Evolutionary conservation across 2,113 vertebrate genomes (phyloP).

Genomic region (Oryzias javanicus): DNA sequence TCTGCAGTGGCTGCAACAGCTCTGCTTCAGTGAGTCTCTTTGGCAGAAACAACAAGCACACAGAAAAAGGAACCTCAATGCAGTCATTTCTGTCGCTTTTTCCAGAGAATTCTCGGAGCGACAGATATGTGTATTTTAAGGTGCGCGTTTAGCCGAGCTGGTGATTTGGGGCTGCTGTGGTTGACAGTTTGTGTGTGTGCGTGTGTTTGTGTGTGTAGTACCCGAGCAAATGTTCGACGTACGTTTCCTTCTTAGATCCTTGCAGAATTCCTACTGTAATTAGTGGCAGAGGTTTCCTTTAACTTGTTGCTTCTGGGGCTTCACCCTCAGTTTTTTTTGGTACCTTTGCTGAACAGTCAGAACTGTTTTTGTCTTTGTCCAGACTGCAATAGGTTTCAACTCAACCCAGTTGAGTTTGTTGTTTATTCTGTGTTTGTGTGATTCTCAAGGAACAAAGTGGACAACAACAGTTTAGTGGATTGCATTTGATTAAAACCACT

Average conservation of each 20-base stretch:
- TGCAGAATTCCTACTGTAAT: conserved; percentile 63
- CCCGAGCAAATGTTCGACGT: conserved; percentile 53
- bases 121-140: conserved; percentile 70
- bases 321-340: conserved; percentile 28
- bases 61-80: conserved; percentile 52
- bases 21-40: background rate
- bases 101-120: conserved; percentile 64
- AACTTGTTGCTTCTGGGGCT: conserved; percentile 41
- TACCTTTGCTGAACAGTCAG: background rate
- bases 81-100: conserved; percentile 49
- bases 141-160: conserved; percentile 63
- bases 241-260: conserved; percentile 61
- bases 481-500: too few species aligned
- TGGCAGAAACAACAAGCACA: conserved; percentile 51
- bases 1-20: conserved; percentile 16
- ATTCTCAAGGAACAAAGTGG: too few species aligned
- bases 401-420: background rate
- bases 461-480: too few species aligned
- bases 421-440: background rate
- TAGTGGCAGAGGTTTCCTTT: conserved; percentile 56
- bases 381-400: background rate
- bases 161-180: conserved; percentile 73
- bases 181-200: conserved; percentile 38
- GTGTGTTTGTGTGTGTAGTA: conserved; percentile 19
- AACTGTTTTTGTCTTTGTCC: background rate